Base-by-base conservation (phyloP, 37 sponge, comb jelly and placozoan species). In the Dysidea cf. avara region DNA sequence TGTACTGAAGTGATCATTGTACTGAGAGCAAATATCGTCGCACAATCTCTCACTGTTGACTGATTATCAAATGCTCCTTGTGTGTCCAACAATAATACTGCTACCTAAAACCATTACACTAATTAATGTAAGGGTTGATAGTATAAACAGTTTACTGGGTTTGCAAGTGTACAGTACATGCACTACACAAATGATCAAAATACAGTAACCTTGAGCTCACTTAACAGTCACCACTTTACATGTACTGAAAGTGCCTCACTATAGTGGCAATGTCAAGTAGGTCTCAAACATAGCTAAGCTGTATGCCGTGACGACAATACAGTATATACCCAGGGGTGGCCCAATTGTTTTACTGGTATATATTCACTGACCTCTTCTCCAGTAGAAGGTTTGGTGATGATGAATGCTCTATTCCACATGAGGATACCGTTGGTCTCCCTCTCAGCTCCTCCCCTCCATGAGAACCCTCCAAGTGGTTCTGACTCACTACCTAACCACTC, bases 61-160 rank as follows among this genome's bases (percentile, higher is more conserved):
- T 80, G 83, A 53, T 84, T 92, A 60, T 99, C 99, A 80, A 99
- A 99, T 9, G 99, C 96, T 37, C 99, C 99, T 69, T 99, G 99
- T 28, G 99, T 99, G 73, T 93, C 99, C 99, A 99, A 73, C 39
- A 99, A 77, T 26, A 99, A 72, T 0, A 99, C 68, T 28, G 84
- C 94, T 2, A 97, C 96, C 93, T 92, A 73, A 24, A 4, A 43
- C 46, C 9, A 43, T 43, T 43, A 43, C 46, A 56, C 7, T 11
- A 29, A 56, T 56, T 24, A 56, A 6, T 12, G 7, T n/a, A n/a
- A n/a, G n/a, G n/a, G n/a, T n/a, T n/a, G n/a, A n/a, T n/a, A n/a
- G n/a, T n/a, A n/a, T n/a, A n/a, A n/a, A n/a, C n/a, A n/a, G n/a
- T n/a, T n/a, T n/a, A n/a, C n/a, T n/a, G n/a, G n/a, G n/a, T n/a